Conservation (phyloP, 2,113 vertebrate genomes). For the Megaleporinus macrocephalus region DNA sequence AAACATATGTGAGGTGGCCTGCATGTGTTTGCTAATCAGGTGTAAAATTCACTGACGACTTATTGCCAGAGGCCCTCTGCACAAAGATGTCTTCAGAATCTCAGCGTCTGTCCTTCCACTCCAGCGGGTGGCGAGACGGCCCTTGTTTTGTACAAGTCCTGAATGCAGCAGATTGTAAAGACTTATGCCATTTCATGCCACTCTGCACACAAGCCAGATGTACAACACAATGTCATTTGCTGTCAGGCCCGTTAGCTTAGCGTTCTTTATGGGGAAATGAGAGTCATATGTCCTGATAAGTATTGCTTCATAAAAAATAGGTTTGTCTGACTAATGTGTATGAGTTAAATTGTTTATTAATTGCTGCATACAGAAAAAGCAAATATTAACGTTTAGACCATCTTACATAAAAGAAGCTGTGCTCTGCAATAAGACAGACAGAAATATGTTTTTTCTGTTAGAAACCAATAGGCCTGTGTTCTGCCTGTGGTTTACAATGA, state of each 20-base stretch:
- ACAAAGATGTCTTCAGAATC: conserved; percentile 44
- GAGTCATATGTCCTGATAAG: background rate
- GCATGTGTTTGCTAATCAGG: conserved; percentile 79
- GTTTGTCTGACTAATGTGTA: background rate
- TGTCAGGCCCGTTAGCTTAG: background rate
- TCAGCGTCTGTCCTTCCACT: conserved; percentile 69
- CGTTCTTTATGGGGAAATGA: conserved; percentile 23
- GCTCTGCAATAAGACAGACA: background rate
- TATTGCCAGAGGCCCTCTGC: conserved; percentile 58
- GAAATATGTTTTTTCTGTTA: background rate
- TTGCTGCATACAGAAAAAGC: background rate
- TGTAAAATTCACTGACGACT: conserved; percentile 71
- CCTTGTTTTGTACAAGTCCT: conserved; percentile 59
- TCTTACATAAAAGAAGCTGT: background rate
- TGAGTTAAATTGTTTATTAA: background rate
- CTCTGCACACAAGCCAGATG: conserved; percentile 73
- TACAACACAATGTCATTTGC: conserved; percentile 59
- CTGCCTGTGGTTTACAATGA: background rate
- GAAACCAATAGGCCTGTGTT: background rate
- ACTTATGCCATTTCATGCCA: conserved; percentile 71
- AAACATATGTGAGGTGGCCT: conserved; percentile 70
- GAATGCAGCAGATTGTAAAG: conserved; percentile 70
- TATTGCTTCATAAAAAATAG: background rate
- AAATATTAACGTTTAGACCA: background rate
- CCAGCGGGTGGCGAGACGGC: conserved; percentile 47